These are phyloP conservation scores for Trachymyrmex cornetzi DNA, from an alignment of 1,140 invertebrate species.

Conservation along the genomic window DNA sequence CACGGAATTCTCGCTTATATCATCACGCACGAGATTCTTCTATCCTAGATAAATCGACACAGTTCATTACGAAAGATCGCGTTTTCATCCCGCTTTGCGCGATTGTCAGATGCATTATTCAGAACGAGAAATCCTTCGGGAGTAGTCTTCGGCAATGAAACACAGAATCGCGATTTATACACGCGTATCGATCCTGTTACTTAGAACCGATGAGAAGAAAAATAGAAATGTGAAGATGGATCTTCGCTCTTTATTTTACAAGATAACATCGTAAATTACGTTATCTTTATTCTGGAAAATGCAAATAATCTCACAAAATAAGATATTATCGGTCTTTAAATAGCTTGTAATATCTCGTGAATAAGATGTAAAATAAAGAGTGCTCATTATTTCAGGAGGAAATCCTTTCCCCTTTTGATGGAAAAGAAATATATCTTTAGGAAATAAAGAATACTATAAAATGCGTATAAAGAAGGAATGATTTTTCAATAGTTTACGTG, in stretches of 20 bases:
- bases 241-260: background rate
- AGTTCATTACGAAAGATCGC: slow-evolving; percentile 22
- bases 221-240: background rate
- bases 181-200: background rate
- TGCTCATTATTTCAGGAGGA: background rate
- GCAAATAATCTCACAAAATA: slow-evolving; percentile 7
- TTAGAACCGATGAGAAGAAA: background rate
- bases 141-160: too few species aligned
- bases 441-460: background rate
- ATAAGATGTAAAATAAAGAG: background rate
- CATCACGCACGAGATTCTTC: background rate
- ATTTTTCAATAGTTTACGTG: background rate
- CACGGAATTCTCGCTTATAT: background rate
- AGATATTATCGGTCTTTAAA: background rate
- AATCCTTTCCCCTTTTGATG: background rate
- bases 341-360: background rate
- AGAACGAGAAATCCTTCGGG: slow-evolving; percentile 47
- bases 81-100: background rate
- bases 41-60: slow-evolving; percentile 39
- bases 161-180: background rate
- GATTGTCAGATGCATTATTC: slow-evolving; percentile 78
- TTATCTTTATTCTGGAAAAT: slow-evolving; percentile 14
- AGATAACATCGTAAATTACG: background rate
- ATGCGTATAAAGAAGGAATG: background rate
- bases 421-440: background rate